Evolutionary conservation across 2,113 vertebrate species (phyloP).

Genomic region (Cervus canadensis): DNA sequence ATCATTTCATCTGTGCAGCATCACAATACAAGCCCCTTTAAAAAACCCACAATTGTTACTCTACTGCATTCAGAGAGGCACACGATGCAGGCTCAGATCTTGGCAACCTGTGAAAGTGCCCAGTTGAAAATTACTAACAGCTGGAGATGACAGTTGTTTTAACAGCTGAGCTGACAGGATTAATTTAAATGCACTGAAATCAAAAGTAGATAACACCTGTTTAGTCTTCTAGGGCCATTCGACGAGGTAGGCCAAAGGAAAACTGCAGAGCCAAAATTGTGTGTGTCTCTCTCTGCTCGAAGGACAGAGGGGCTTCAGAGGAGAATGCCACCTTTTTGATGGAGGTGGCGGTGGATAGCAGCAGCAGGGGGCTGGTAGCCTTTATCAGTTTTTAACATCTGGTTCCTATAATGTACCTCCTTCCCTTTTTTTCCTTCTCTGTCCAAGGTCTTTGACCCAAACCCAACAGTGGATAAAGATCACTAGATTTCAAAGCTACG

Average conservation of each 20-base stretch:
- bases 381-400: slow-evolving; percentile 89
- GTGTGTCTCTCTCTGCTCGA: slow-evolving; percentile 36
- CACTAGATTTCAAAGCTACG: slow-evolving; percentile 83
- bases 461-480: slow-evolving; percentile 83
- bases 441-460: slow-evolving; percentile 85
- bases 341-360: slow-evolving; percentile 63
- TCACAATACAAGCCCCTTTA: slow-evolving; percentile 73
- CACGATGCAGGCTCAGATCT: slow-evolving; percentile 84
- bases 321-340: slow-evolving; percentile 68
- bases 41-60: slow-evolving; percentile 78
- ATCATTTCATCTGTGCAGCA: slow-evolving; percentile 70
- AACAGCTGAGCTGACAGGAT: slow-evolving; percentile 99
- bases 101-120: slow-evolving; percentile 95
- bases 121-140: slow-evolving; percentile 99
- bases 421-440: slow-evolving; percentile 70
- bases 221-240: slow-evolving; percentile 93
- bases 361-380: slow-evolving; percentile 64
- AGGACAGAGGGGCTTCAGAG: slow-evolving; percentile 65
- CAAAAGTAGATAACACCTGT: slow-evolving; percentile 99
- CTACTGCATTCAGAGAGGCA: slow-evolving; percentile 74
- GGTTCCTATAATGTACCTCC: slow-evolving; percentile 86
- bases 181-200: slow-evolving; percentile 99
- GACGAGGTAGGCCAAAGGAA: slow-evolving; percentile 86
- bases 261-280: slow-evolving; percentile 75
- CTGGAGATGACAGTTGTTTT: slow-evolving; percentile 99